phyloP scores from a whole-genome alignment of 1,140 invertebrate genomes.

The Campoletis sonorensis region DNA sequence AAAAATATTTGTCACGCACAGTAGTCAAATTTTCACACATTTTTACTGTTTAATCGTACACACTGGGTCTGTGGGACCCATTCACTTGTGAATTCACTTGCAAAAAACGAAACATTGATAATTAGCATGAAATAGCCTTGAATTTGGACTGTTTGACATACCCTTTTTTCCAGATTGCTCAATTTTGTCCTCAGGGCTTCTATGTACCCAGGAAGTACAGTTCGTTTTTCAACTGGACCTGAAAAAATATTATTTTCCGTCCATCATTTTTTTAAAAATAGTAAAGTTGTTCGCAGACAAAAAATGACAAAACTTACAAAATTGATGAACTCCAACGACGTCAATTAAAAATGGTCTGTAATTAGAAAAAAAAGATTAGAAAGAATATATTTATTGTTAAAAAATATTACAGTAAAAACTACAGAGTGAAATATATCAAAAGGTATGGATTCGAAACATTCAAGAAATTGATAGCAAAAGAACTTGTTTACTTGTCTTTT shows the following conservation, averaged over 20 bases:
- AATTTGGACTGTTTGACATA: slow-evolving; percentile 27
- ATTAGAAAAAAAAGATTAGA: slow-evolving; percentile 34
- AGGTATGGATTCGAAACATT: neutral
- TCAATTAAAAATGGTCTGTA: slow-evolving; percentile 69
- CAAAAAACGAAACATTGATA: too few relatives aligned
- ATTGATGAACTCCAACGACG: slow-evolving; percentile 69
- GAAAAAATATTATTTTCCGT: neutral
- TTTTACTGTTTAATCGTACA: too few relatives aligned
- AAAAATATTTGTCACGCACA: too few relatives aligned
- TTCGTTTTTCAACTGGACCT: slow-evolving; percentile 66
- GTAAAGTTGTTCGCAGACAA: neutral
- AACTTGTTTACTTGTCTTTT: slow-evolving; percentile 62
- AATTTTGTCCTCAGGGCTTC: slow-evolving; percentile 64
- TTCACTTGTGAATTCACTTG: too few relatives aligned
- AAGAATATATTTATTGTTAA: neutral
- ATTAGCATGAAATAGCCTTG: too few relatives aligned
- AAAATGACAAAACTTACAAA: slow-evolving; percentile 62
- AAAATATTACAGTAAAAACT: neutral
- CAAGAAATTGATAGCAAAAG: slow-evolving; percentile 28
- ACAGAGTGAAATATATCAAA: too few relatives aligned
- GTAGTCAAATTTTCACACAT: too few relatives aligned
- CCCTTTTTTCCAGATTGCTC: slow-evolving; percentile 61
- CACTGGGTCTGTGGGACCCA: too few relatives aligned
- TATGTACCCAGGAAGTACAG: slow-evolving; percentile 64
- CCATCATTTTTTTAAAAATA: too few relatives aligned